These are phyloP conservation scores for Ara ararauna DNA, from an alignment of 2,797 vertebrate genomes.

Conservation along the genomic window DNA sequence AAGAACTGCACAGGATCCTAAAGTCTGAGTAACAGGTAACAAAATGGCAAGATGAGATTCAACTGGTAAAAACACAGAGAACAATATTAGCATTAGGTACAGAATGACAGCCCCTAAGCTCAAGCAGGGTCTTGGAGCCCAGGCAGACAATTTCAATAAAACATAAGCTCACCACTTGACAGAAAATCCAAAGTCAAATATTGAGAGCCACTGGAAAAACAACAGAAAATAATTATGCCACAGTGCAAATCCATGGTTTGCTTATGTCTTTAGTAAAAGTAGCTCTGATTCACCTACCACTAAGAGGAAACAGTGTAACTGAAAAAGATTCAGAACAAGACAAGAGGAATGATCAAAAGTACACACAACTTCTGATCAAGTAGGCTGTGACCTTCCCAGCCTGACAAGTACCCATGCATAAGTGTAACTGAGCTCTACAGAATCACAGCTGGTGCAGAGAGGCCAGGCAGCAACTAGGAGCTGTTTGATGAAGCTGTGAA, in stretches of 20 bases:
- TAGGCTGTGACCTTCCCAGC: not conserved
- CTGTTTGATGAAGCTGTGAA: not conserved
- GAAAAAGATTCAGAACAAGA: not conserved
- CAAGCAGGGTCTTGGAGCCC: not conserved
- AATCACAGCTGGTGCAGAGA: rapidly evolving
- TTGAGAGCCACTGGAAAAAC: not conserved
- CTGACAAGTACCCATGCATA: not conserved
- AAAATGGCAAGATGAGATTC: not conserved
- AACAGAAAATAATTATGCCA: not conserved
- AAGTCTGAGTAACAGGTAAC: not conserved
- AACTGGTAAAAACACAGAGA: not conserved
- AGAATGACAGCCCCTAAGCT: not conserved
- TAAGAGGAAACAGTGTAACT: rapidly evolving
- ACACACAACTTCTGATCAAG: not conserved
- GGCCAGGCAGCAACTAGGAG: not conserved
- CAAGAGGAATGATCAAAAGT: not conserved
- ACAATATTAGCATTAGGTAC: not conserved
- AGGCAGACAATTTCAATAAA: not conserved
- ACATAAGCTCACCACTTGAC: not conserved
- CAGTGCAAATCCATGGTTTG: not conserved
- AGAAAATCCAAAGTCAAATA: not conserved
- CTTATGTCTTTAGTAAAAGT: not conserved
- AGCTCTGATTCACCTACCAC: not conserved
- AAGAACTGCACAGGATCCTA: not conserved
- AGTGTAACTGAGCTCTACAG: not conserved